Conservation (phyloP, 1,140 invertebrate genomes). For the Lysiphlebus fabarum region DNA sequence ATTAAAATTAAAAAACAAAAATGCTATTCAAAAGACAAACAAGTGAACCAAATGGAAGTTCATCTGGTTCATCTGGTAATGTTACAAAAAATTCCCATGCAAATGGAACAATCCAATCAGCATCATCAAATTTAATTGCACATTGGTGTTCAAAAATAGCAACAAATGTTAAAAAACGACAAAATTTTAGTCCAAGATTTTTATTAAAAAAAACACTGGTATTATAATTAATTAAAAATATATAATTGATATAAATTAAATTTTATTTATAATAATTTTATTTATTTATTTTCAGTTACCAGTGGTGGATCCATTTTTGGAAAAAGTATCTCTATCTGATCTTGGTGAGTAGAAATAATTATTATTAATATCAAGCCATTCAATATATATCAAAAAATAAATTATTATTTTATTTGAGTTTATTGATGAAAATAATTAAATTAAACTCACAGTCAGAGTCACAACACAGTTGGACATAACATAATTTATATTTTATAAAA, state of each 20-base stretch:
- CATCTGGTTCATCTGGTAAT: slow-evolving; percentile 15
- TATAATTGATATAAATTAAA: background rate
- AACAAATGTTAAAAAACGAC: slow-evolving; percentile 51
- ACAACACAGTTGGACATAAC: too few species aligned
- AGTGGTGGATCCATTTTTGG: slow-evolving; percentile 82
- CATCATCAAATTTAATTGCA: slow-evolving; percentile 37
- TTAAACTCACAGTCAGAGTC: too few species aligned
- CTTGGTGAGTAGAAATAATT: slow-evolving; percentile 66
- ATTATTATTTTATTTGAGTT: too few species aligned
- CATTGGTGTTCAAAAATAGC: slow-evolving; percentile 56
- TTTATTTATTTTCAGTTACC: slow-evolving; percentile 69
- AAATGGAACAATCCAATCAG: slow-evolving; percentile 25
- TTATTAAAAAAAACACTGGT: slow-evolving; percentile 52
- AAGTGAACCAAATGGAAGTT: slow-evolving; percentile 42
- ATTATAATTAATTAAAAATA: slow-evolving; percentile 18
- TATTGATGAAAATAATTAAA: background rate
- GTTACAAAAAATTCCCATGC: slow-evolving; percentile 8
- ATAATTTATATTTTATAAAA: too few species aligned
- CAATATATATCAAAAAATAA: background rate
- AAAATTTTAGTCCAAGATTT: slow-evolving; percentile 48
- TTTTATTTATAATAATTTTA: slow-evolving; percentile 19
- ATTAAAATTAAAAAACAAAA: slow-evolving; percentile 23
- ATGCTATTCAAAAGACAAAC: slow-evolving; percentile 45
- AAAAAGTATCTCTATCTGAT: slow-evolving; percentile 81
- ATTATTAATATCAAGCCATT: background rate